Evolutionary conservation across 2,113 vertebrate species (phyloP), one percentile per base, ranked within the genome.

Genomic region (Mastomys coucha): DNA sequence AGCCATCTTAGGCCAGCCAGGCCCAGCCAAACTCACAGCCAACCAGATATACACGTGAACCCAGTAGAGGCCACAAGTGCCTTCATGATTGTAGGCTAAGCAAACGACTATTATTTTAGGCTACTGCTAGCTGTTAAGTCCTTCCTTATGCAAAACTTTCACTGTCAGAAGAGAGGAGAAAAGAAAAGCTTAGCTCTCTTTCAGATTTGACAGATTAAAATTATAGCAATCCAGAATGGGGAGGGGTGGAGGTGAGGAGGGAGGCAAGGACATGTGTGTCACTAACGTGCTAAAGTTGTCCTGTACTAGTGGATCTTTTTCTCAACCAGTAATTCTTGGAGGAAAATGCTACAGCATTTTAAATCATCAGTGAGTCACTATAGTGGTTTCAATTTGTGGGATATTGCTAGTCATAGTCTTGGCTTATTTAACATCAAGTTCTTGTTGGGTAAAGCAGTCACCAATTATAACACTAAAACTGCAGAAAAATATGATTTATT

Each of bases 381-480:
- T 49, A 39, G 31, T 72, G 72, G 28, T 84, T 97, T 87, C n/a
- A 60, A 60, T 96, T 72, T 67, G 82, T 22, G 56, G 58, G 33
- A 39, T 51, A 49, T 63, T 58, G 26, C 65, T 31, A 6, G 49
- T 65, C 65, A 80, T 80, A 60, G 42, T 33, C 69, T 96, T 87
- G 28, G 58, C 82, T 96, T 88, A 91, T 81, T 95, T 93, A 77
- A 93, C 6, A 26, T 73, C 86, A 69, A 77, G 77, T 77, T 45
- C 36, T 96, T 89, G 31, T 93, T 70, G 70, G 81, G 45, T 20
- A 91, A 86, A 53, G 45, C 42, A 91, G 36, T 76, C 65, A 22
- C 78, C 95, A 89, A 96, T 77, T 80, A 33, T 56, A 91, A 91
- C 45, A 94, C n/a, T 82, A 60, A 93, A 76, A 88, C 42, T 70